Percentiles rank a stretch among this genome's conserved stretches.
Conservation (phyloP, 2,113 vertebrate genomes). For the Podarcis raffonei region DNA sequence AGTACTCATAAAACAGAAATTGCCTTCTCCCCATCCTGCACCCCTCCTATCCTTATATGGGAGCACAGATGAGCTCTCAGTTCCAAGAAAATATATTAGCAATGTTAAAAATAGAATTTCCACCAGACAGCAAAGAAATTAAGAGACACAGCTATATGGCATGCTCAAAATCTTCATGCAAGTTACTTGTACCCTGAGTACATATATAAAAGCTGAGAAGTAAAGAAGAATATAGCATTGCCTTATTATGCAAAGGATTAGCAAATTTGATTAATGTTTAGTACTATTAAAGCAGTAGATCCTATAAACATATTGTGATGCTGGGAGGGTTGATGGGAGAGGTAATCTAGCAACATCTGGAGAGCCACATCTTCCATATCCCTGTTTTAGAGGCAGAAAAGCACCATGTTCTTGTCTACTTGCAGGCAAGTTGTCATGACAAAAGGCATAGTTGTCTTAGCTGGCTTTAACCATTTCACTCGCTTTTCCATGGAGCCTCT, state of each 20-base stretch:
- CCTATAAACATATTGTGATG: background rate
- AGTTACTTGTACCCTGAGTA: background rate
- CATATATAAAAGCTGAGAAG: background rate
- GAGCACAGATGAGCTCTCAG: slow-evolving; percentile 28
- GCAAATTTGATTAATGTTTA: background rate
- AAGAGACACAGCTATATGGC: background rate
- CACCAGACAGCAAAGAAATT: slow-evolving; percentile 2
- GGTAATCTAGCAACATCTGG: too few species aligned
- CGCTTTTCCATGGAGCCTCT: background rate
- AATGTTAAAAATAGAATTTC: slow-evolving; percentile 10
- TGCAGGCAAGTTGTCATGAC: background rate
- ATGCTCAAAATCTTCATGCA: background rate
- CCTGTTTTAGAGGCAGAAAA: background rate
- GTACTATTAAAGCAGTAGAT: background rate
- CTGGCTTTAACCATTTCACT: background rate
- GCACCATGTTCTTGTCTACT: background rate
- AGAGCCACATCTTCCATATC: background rate
- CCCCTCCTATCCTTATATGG: background rate
- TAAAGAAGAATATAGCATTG: background rate
- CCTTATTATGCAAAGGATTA: background rate
- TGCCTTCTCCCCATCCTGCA: background rate
- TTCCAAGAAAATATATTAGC: slow-evolving; percentile 30
- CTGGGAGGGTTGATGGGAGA: background rate
- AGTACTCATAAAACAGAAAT: slow-evolving; percentile 25
- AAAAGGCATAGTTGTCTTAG: background rate